Conservation (phyloP, 2,797 vertebrate species). For the Arnoldichthys spilopterus region DNA sequence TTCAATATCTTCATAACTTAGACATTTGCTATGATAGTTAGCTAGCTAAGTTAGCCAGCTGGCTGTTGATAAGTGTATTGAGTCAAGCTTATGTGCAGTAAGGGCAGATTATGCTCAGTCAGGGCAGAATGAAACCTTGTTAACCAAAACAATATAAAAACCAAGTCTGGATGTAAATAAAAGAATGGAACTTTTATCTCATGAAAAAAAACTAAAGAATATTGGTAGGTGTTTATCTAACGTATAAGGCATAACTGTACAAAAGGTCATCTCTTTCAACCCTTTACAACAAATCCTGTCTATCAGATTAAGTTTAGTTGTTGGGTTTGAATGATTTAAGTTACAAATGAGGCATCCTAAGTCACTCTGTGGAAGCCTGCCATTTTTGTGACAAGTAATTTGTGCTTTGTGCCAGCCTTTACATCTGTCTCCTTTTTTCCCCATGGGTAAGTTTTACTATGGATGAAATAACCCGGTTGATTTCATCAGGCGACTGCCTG, state of each 20-base stretch:
- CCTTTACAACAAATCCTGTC: too few species aligned
- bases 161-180: background rate
- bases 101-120: too few species aligned
- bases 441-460: conserved; percentile 74
- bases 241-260: too few species aligned
- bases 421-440: conserved; percentile 40
- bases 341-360: conserved; percentile 13
- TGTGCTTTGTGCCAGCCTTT: conserved; percentile 7
- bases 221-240: too few species aligned
- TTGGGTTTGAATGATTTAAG: background rate
- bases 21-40: background rate
- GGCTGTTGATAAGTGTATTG: background rate
- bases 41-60: conserved; percentile 12
- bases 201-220: background rate
- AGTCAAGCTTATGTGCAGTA: background rate
- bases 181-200: background rate
- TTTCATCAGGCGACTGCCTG: conserved; percentile 92
- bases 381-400: background rate
- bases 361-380: background rate
- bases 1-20: background rate
- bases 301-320: background rate
- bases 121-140: background rate
- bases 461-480: conserved; percentile 89
- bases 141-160: background rate
- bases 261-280: too few species aligned